These are phyloP conservation scores for Podocnemis expansa DNA, from an alignment of 2,113 vertebrate species.

Conservation along the genomic window DNA sequence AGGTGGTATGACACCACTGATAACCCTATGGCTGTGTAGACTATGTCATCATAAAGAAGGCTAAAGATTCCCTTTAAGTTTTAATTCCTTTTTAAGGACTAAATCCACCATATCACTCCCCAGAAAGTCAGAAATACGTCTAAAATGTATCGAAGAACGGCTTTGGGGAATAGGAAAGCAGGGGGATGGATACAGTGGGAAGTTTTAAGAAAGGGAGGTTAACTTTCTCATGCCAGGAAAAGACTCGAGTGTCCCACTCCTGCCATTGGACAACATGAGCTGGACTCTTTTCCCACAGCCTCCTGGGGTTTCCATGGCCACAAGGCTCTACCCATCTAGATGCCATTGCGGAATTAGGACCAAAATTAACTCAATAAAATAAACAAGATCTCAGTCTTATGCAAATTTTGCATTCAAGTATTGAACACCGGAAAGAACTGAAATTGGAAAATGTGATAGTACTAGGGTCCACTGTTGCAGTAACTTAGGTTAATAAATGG, in stretches of 20 bases:
- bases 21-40: rapidly evolving
- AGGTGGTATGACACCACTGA: not conserved
- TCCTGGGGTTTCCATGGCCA: not conserved
- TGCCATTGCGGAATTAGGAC: not conserved
- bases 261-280: not conserved
- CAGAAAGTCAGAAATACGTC: not conserved
- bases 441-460: not conserved
- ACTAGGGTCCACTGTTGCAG: not conserved
- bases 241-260: not conserved
- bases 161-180: rapidly evolving
- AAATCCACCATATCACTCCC: not conserved
- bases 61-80: not conserved
- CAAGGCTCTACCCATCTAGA: not conserved
- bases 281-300: not conserved
- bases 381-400: not conserved
- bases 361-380: not conserved
- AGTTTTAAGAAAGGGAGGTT: not conserved
- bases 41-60: rapidly evolving
- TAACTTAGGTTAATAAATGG: not conserved
- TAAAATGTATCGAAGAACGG: not conserved
- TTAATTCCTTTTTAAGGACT: not conserved
- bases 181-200: not conserved
- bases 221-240: not conserved
- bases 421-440: conserved; percentile 7
- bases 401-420: not conserved